Evolutionary conservation across 2,888 invertebrate genomes (phyloP).

Genomic region (Venusia cambrica): DNA sequence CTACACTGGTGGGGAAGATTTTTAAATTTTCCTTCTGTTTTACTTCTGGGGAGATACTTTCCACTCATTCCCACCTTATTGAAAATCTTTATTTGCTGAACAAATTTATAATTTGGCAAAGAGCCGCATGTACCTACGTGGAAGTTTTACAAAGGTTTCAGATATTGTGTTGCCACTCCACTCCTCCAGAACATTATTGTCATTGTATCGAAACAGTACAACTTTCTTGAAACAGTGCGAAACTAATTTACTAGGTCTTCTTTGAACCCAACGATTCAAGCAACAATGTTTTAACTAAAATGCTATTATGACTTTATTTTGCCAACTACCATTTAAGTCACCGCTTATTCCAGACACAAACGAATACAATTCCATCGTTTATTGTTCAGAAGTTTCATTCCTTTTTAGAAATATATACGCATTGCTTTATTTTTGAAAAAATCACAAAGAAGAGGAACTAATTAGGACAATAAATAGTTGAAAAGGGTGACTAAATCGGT

Average conservation of each 20-base stretch:
- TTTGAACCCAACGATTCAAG: not conserved
- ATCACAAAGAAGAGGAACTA: conserved; percentile 52
- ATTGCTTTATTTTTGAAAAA: conserved; percentile 18
- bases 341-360: conserved; percentile 23
- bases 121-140: too few species aligned
- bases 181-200: too few species aligned
- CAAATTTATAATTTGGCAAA: too few species aligned
- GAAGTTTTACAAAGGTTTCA: too few species aligned
- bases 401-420: conserved; percentile 2
- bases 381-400: conserved; percentile 1
- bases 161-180: too few species aligned
- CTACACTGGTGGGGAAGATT: too few species aligned
- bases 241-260: conserved; percentile 4
- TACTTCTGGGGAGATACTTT: too few species aligned
- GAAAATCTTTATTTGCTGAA: too few species aligned
- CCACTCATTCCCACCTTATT: too few species aligned
- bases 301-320: conserved; percentile 19
- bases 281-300: conserved; percentile 8
- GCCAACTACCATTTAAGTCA: conserved; percentile 26
- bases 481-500: conserved; percentile 32
- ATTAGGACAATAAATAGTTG: conserved; percentile 45
- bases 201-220: too few species aligned
- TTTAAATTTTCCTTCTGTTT: too few species aligned
- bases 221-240: conserved; percentile 6
- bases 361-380: conserved; percentile 27